phyloP scores from a whole-genome alignment of 2,888 invertebrate species.

The Tinea semifulvella region DNA sequence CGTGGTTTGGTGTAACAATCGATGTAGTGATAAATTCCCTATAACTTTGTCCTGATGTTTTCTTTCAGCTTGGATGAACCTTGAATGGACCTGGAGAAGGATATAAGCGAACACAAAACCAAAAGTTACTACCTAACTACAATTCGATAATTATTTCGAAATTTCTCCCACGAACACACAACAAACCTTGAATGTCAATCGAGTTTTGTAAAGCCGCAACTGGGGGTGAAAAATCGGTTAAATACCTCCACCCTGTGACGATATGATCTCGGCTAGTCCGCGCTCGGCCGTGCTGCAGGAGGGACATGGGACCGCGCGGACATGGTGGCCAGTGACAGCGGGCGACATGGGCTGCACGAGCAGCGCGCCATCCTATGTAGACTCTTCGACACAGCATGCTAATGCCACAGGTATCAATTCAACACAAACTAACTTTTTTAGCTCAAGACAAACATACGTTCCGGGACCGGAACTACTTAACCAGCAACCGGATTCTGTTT shows the following conservation, averaged over 20 bases:
- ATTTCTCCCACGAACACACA: background rate
- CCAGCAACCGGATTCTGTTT: too few relatives aligned
- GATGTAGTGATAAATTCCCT: too few relatives aligned
- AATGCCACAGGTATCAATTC: conserved; percentile 42
- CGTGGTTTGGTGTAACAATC: too few relatives aligned
- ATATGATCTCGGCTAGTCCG: conserved; percentile 13
- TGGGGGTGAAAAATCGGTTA: conserved; percentile 14
- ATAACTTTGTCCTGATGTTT: too few relatives aligned
- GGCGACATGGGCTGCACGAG: conserved; percentile 54
- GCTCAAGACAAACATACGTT: too few relatives aligned
- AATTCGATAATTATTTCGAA: too few relatives aligned
- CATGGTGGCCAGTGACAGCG: background rate
- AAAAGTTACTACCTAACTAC: too few relatives aligned
- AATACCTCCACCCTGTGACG: conserved; percentile 13
- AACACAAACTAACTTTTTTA: too few relatives aligned
- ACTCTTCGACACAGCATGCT: conserved; percentile 24
- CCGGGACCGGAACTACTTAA: too few relatives aligned
- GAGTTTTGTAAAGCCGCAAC: conserved; percentile 7
- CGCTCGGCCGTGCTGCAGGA: background rate
- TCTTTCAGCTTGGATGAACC: too few relatives aligned
- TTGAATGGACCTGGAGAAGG: too few relatives aligned
- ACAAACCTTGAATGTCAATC: conserved; percentile 2
- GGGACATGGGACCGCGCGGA: background rate
- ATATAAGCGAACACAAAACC: too few relatives aligned
- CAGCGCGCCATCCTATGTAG: conserved; percentile 45